phyloP scores from a whole-genome alignment of 2,888 invertebrate species.

The Spilarctia lutea region DNA sequence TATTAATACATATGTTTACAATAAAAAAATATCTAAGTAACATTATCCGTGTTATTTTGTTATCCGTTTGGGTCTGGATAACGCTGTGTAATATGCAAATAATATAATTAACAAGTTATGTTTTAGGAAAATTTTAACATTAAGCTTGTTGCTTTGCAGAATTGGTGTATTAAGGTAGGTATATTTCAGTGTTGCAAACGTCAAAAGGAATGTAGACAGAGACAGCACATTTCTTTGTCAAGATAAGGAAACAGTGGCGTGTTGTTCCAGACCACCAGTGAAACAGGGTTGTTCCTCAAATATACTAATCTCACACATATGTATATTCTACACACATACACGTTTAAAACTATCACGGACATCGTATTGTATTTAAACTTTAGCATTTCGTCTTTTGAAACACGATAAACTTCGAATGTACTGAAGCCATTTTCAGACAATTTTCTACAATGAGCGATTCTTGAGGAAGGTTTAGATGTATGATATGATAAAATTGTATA shows the following conservation, averaged over 20 bases:
- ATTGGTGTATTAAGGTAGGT: not conserved
- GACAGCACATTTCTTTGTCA: constrained; percentile 24
- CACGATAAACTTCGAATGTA: too few species aligned
- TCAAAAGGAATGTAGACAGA: not conserved
- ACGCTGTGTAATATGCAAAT: not conserved
- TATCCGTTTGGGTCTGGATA: not conserved
- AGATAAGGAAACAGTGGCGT: constrained; percentile 35
- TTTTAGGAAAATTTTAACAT: not conserved
- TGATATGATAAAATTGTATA: too few species aligned
- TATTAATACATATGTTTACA: not conserved
- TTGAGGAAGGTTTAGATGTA: too few species aligned
- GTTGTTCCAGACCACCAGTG: constrained; percentile 25
- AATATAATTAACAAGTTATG: not conserved
- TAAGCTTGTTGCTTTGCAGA: not conserved
- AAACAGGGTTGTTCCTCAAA: constrained; percentile 30
- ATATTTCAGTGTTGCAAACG: not conserved
- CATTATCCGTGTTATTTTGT: not conserved
- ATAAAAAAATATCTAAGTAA: not conserved
- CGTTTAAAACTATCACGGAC: not conserved
- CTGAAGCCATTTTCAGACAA: too few species aligned
- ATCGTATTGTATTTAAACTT: too few species aligned
- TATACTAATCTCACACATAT: constrained; percentile 24
- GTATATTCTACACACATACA: not conserved
- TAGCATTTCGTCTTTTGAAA: too few species aligned
- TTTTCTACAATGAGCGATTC: too few species aligned